Evolutionary conservation across 2,797 vertebrate genomes (phyloP).

Genomic region (Capromys pilorides): DNA sequence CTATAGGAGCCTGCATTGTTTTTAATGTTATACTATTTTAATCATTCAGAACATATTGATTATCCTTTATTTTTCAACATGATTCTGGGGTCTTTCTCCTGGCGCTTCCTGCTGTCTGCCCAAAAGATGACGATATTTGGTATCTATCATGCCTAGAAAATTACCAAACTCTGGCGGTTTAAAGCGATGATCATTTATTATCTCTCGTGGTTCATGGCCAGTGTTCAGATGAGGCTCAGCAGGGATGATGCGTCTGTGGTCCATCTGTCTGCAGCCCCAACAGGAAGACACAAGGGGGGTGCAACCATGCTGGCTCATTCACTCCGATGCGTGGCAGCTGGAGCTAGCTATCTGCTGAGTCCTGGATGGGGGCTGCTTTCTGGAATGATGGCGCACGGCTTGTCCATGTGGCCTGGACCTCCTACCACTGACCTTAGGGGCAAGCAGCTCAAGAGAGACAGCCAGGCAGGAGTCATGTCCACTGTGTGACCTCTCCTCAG

Average conservation of each 20-base stretch:
- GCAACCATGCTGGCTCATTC: neutral
- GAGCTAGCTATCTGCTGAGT: neutral
- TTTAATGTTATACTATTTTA: neutral
- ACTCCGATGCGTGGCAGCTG: neutral
- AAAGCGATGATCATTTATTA: neutral
- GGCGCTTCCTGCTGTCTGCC: neutral
- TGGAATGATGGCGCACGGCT: neutral
- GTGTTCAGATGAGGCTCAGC: neutral
- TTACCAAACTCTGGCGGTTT: neutral
- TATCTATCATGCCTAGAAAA: neutral
- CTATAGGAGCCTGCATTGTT: conserved; percentile 32
- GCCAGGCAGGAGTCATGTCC: neutral
- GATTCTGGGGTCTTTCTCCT: neutral
- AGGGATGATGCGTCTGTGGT: neutral
- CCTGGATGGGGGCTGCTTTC: neutral
- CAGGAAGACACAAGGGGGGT: neutral
- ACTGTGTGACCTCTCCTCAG: neutral
- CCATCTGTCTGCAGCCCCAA: neutral
- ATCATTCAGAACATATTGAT: neutral
- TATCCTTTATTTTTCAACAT: neutral
- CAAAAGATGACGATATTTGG: neutral
- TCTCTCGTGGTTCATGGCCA: neutral
- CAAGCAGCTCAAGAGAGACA: neutral
- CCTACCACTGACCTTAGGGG: neutral
- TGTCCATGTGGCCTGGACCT: neutral